Evolutionary conservation across 2,797 vertebrate species (phyloP).

Genomic region (Hydrolagus colliei): DNA sequence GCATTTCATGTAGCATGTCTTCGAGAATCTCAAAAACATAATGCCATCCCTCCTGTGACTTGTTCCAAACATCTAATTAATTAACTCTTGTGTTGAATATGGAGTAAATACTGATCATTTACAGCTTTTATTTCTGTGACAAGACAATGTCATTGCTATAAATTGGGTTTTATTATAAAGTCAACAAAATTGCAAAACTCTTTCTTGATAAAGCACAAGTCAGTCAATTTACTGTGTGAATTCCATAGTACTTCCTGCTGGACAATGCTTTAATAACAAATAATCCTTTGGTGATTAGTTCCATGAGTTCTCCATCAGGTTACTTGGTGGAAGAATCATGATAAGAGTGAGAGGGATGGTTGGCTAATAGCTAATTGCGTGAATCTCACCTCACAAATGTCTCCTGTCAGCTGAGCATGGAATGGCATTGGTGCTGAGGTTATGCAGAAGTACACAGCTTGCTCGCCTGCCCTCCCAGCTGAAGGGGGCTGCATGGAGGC

Average conservation of each 20-base stretch:
- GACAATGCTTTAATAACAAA: background rate
- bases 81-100: background rate
- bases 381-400: conserved; percentile 27
- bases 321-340: background rate
- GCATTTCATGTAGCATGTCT: no score
- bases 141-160: no score
- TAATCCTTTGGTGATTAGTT: background rate
- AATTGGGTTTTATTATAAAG: background rate
- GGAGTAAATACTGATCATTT: background rate
- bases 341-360: background rate
- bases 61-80: background rate
- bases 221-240: background rate
- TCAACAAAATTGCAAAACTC: background rate
- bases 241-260: background rate
- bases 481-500: conserved; percentile 27
- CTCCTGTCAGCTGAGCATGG: conserved; percentile 25
- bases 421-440: conserved; percentile 11
- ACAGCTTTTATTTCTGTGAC: background rate
- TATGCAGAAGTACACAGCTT: conserved; percentile 27
- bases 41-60: background rate
- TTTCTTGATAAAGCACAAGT: conserved; percentile 5
- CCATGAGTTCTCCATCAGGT: conserved; percentile 5
- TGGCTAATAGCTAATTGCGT: background rate
- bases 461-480: conserved; percentile 21
- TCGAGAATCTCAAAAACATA: background rate